Percentiles rank a stretch among this genome's conserved stretches.
phyloP scores from a whole-genome alignment of 2,797 vertebrate species.

The Paguma larvata region DNA sequence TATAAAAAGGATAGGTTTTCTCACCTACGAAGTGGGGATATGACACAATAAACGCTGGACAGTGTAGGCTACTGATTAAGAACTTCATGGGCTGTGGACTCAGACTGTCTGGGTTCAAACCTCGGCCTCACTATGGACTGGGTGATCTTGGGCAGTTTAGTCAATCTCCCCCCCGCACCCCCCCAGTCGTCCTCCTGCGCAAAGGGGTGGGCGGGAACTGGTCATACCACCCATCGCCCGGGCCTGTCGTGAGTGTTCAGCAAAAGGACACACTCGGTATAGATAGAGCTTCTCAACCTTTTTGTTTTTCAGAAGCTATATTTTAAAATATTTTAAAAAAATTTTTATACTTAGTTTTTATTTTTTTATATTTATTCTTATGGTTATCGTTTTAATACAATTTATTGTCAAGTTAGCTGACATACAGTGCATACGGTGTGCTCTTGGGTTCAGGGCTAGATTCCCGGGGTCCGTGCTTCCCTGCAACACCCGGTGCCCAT shows the following conservation, averaged over 20 bases:
- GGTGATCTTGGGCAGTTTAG: not conserved
- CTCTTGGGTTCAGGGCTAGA: no score
- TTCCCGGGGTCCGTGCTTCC: no score
- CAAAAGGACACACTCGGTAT: not conserved
- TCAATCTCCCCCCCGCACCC: not conserved
- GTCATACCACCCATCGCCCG: not conserved
- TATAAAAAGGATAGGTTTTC: constrained; percentile 30
- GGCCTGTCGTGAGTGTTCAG: not conserved
- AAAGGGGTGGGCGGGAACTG: not conserved
- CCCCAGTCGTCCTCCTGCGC: not conserved
- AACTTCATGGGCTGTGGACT: not conserved
- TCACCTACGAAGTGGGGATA: constrained; percentile 30
- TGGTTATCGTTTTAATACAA: no score
- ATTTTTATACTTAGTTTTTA: no score
- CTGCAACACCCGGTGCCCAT: no score
- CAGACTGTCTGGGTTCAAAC: constrained; percentile 16
- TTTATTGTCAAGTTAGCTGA: no score
- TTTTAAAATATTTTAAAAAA: no score
- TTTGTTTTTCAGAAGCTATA: no score
- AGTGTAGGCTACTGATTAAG: not conserved
- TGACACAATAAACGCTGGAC: not conserved
- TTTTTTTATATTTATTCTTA: no score
- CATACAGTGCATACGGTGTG: no score
- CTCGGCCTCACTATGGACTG: not conserved
- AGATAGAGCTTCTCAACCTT: not conserved